Evolutionary conservation across 1,140 invertebrate genomes (phyloP).

Genomic region (Magallana angulata): DNA sequence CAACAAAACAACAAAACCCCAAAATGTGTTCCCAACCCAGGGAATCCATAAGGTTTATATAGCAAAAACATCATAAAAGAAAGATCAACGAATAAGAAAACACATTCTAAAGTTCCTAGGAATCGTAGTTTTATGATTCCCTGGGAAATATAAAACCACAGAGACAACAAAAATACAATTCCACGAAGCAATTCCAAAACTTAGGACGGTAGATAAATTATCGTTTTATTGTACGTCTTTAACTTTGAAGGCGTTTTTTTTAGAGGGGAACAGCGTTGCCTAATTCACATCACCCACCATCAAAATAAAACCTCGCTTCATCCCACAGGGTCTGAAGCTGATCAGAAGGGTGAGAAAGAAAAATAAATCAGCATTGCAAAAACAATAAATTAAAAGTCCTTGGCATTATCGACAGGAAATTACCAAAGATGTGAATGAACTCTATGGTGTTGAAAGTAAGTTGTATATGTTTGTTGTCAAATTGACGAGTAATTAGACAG

Average conservation of each 20-base stretch:
- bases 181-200: background rate
- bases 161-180: background rate
- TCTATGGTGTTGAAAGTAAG: background rate
- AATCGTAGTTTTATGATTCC: background rate
- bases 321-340: too few relatives aligned
- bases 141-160: background rate
- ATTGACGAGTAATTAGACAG: background rate
- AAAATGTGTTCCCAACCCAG: background rate
- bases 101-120: background rate
- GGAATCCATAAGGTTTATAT: background rate
- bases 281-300: too few relatives aligned
- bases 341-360: too few relatives aligned
- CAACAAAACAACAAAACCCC: too few relatives aligned
- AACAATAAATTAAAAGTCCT: background rate
- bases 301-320: too few relatives aligned
- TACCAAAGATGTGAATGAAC: slow-evolving; percentile 11
- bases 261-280: too few relatives aligned
- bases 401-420: background rate
- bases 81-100: background rate
- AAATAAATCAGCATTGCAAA: background rate
- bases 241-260: background rate
- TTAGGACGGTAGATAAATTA: background rate
- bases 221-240: background rate
- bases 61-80: slow-evolving; percentile 5
- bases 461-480: background rate